phyloP scores from a whole-genome alignment of 2,797 vertebrate species.

The Selene dorsalis region DNA sequence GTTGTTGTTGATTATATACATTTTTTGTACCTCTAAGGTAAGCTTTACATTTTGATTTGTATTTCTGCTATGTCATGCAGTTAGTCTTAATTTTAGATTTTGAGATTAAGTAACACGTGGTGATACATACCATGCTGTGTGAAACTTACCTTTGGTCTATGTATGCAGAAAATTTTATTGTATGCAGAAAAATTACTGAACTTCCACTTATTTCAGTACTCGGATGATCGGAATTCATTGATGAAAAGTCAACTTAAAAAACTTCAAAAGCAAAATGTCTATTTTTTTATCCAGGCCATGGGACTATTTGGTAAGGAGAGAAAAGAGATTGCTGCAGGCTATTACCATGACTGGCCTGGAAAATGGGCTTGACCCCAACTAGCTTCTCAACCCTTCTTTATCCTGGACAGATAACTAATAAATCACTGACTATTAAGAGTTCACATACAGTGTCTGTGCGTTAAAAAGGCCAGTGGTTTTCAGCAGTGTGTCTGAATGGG shows the following conservation, averaged over 20 bases:
- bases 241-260: slow-evolving; percentile 16
- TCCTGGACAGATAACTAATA: slow-evolving; percentile 22
- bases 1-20: slow-evolving; percentile 29
- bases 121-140: neutral
- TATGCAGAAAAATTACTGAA: neutral
- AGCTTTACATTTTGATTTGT: slow-evolving; percentile 46
- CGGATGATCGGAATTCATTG: neutral
- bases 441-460: neutral
- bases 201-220: neutral
- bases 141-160: neutral
- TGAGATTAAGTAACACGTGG: neutral
- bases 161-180: neutral
- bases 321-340: slow-evolving; percentile 18
- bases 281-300: slow-evolving; percentile 25
- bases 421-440: slow-evolving; percentile 16
- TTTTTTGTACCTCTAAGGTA: slow-evolving; percentile 70
- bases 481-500: neutral
- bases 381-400: slow-evolving; percentile 20
- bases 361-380: slow-evolving; percentile 35
- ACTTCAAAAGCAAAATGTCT: slow-evolving; percentile 5
- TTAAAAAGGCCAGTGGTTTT: slow-evolving; percentile 25
- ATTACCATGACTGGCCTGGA: slow-evolving; percentile 25
- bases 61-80: neutral
- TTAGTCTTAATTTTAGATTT: neutral
- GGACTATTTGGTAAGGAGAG: slow-evolving; percentile 43